These are phyloP conservation scores for Anarhynchus alexandrinus DNA, from an alignment of 2,113 vertebrate species.

Conservation along the genomic window DNA sequence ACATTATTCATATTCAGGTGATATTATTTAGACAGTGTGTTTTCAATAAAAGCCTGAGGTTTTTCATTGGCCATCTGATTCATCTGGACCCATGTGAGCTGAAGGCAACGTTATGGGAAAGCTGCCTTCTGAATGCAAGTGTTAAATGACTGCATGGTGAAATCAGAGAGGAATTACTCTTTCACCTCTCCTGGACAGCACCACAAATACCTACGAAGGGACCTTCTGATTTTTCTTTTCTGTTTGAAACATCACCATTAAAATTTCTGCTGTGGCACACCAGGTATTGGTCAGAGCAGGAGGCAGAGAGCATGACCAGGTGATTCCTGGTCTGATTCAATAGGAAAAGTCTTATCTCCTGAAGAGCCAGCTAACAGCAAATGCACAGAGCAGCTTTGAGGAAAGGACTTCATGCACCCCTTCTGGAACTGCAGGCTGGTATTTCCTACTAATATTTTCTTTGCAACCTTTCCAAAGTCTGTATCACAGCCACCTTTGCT, in stretches of 20 bases:
- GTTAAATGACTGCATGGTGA: background rate
- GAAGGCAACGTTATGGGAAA: background rate
- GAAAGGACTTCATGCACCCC: background rate
- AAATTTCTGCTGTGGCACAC: background rate
- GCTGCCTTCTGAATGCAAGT: background rate
- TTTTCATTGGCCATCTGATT: background rate
- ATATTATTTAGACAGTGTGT: background rate
- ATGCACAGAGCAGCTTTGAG: background rate
- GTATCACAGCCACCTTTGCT: background rate
- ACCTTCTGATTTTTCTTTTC: background rate
- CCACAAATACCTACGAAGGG: background rate
- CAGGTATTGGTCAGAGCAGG: background rate
- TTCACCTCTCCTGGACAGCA: background rate
- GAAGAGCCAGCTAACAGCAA: background rate
- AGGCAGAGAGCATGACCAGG: background rate
- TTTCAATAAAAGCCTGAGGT: background rate
- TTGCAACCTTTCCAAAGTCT: background rate
- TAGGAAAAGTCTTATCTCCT: background rate
- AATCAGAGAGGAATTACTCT: background rate
- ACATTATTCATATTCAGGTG: background rate
- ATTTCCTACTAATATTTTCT: background rate
- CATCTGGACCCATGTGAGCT: background rate
- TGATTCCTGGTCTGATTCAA: background rate
- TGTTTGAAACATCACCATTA: background rate
- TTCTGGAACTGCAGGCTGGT: background rate